phyloP scores from a whole-genome alignment of 2,888 invertebrate species.

The Malthinus flaveolus region DNA sequence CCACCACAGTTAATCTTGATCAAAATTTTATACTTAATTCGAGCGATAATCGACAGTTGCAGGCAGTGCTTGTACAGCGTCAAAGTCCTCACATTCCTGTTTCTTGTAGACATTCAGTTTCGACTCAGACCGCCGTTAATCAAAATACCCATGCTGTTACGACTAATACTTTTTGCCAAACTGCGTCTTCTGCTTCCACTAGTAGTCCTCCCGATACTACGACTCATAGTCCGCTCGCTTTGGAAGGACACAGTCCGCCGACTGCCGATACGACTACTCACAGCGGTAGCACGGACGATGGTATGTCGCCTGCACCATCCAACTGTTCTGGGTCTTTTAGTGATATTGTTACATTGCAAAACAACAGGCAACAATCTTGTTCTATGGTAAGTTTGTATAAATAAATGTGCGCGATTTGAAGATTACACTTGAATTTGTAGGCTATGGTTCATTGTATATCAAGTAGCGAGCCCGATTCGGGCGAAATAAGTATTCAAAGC shows the following conservation, averaged over 20 bases:
- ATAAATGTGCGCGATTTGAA: not conserved
- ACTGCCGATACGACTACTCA: constrained; percentile 54
- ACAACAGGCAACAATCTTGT: constrained; percentile 49
- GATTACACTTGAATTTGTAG: constrained; percentile 48
- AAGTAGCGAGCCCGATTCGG: constrained; percentile 79
- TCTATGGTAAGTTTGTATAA: constrained; percentile 48
- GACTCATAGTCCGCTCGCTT: constrained; percentile 77
- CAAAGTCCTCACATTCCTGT: constrained; percentile 41
- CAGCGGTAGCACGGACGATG: constrained; percentile 53
- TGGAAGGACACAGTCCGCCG: constrained; percentile 50
- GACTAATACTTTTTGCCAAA: constrained; percentile 55
- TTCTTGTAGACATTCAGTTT: constrained; percentile 66
- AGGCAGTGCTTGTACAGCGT: constrained; percentile 45
- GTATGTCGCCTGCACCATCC: constrained; percentile 53
- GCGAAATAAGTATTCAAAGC: constrained; percentile 51
- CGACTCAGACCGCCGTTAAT: constrained; percentile 72
- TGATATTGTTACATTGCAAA: constrained; percentile 42
- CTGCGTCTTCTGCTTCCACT: constrained; percentile 51
- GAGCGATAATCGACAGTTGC: constrained; percentile 50
- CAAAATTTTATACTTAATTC: constrained; percentile 60
- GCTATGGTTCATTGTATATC: constrained; percentile 88
- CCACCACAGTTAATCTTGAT: constrained; percentile 61
- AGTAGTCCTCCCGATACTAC: constrained; percentile 83
- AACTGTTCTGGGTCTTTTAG: constrained; percentile 49
- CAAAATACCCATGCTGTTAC: constrained; percentile 54